Conservation (phyloP, 2,888 invertebrate species). For the Dinocampus coccinellae region DNA sequence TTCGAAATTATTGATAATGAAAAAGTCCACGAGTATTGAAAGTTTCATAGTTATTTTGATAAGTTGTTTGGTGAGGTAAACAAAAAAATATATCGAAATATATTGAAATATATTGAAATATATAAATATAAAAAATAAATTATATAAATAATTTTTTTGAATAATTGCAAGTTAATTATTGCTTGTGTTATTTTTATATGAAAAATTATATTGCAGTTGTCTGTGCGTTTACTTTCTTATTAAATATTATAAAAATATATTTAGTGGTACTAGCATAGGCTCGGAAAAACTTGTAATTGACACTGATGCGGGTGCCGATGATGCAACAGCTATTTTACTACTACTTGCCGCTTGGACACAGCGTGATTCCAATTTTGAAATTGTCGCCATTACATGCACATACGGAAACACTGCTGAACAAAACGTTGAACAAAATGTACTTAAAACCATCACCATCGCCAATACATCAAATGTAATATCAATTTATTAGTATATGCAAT, state of each 20-base stretch:
- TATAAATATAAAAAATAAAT: neutral
- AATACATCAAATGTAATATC: slow-evolving; percentile 62
- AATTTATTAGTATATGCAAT: neutral
- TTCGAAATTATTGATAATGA: no score
- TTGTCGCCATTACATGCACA: slow-evolving; percentile 73
- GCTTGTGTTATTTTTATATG: neutral
- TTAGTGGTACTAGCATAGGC: slow-evolving; percentile 4
- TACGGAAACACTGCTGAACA: slow-evolving; percentile 71
- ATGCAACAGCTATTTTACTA: slow-evolving; percentile 69
- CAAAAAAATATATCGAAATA: neutral
- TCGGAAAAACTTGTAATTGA: slow-evolving; percentile 67
- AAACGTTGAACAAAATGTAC: slow-evolving; percentile 71
- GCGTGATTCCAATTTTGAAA: slow-evolving; percentile 55
- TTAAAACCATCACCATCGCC: slow-evolving; percentile 68
- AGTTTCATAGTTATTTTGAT: neutral
- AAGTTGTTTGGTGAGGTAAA: neutral
- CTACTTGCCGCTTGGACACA: slow-evolving; percentile 52
- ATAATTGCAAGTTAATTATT: neutral
- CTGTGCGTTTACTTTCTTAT: neutral
- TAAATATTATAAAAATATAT: neutral
- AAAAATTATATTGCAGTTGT: slow-evolving; percentile 10
- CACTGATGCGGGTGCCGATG: slow-evolving; percentile 71
- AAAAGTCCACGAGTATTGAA: no score
- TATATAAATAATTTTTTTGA: neutral
- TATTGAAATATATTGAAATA: neutral